phyloP scores from a whole-genome alignment of 2,888 invertebrate species.

The Rhorus exstirpatorius region DNA sequence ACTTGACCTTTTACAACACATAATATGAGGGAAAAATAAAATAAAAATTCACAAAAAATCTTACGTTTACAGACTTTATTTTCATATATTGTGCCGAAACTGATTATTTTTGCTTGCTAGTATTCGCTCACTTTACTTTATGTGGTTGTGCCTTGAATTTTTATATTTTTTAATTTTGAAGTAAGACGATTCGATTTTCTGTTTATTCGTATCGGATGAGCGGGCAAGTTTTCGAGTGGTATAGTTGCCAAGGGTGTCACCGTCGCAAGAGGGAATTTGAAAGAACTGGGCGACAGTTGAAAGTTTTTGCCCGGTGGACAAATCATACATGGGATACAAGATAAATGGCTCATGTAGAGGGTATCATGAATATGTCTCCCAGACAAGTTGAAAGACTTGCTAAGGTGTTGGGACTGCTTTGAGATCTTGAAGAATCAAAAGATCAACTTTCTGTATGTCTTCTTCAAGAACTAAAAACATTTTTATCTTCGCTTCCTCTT shows the following conservation, averaged over 20 bases:
- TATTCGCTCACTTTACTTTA: too few species aligned
- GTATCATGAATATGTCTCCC: conserved; percentile 14
- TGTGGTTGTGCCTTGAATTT: too few species aligned
- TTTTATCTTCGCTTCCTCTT: conserved; percentile 10
- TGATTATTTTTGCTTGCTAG: too few species aligned
- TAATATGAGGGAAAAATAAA: too few species aligned
- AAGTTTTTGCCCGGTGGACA: conserved; percentile 23
- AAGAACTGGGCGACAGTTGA: conserved; percentile 6
- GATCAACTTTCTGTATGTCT: conserved; percentile 22
- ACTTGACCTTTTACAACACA: too few species aligned
- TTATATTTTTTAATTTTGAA: too few species aligned
- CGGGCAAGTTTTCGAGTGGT: too few species aligned
- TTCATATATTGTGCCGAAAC: too few species aligned
- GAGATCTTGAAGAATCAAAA: conserved; percentile 21
- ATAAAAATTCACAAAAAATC: too few species aligned
- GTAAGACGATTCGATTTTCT: too few species aligned
- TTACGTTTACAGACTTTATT: too few species aligned
- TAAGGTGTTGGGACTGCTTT: conserved; percentile 41
- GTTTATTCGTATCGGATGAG: too few species aligned
- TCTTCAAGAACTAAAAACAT: conserved; percentile 1
- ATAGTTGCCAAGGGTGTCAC: neutral
- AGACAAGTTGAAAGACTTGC: conserved; percentile 47
- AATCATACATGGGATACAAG: conserved; percentile 33
- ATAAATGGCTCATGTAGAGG: conserved; percentile 49
- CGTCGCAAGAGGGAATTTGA: conserved; percentile 16